phyloP scores from a whole-genome alignment of 2,888 invertebrate genomes.

The Cerceris rybyensis region DNA sequence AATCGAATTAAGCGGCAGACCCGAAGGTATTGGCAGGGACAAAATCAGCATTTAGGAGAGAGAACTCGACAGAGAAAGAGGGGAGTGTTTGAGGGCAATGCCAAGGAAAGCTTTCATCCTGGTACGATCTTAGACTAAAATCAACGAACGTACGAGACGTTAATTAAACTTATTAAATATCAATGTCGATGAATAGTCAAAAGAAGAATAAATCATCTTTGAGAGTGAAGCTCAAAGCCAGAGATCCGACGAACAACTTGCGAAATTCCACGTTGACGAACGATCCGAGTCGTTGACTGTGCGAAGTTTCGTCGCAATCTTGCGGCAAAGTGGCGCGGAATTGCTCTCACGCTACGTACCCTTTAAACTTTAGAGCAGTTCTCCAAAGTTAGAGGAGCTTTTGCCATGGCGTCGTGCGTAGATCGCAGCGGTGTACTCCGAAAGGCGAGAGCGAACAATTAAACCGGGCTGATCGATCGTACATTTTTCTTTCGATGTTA shows the following conservation, averaged over 20 bases:
- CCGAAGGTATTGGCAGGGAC: constrained; percentile 52
- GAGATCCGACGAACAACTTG: too few relatives aligned
- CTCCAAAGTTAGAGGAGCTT: neutral
- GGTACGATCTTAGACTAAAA: neutral
- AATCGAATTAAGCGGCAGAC: constrained; percentile 66
- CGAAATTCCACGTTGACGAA: too few relatives aligned
- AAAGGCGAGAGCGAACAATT: neutral
- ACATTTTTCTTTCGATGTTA: neutral
- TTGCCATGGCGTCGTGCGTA: neutral
- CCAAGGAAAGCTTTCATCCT: neutral
- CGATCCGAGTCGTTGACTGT: too few relatives aligned
- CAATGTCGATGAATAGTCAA: too few relatives aligned
- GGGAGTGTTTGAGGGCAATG: constrained; percentile 27
- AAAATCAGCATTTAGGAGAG: constrained; percentile 55
- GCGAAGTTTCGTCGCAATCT: too few relatives aligned
- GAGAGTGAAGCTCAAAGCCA: too few relatives aligned
- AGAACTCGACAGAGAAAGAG: constrained; percentile 26
- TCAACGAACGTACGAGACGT: neutral
- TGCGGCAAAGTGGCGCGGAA: neutral
- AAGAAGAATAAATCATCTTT: too few relatives aligned
- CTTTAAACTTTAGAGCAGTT: neutral
- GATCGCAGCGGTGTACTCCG: neutral
- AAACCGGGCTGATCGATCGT: constrained; percentile 10
- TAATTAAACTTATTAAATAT: neutral
- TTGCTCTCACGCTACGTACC: neutral